phyloP scores from a whole-genome alignment of 23 tunicate species.

The Corella eumyota region DNA sequence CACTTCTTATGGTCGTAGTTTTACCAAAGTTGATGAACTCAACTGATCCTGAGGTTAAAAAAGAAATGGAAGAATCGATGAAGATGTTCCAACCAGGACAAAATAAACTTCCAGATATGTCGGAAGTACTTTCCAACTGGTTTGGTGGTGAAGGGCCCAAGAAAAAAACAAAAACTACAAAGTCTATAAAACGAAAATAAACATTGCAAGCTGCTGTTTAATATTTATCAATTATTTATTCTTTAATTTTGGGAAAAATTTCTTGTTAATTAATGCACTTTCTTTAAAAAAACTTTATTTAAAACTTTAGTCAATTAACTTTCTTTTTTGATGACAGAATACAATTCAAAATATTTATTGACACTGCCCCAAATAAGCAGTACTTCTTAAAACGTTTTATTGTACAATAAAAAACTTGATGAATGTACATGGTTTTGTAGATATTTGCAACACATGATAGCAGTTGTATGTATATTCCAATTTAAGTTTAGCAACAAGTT shows the following conservation, averaged over 20 bases:
- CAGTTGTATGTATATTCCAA: neutral
- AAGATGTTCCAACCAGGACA: constrained; percentile 64
- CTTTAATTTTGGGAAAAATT: too few relatives aligned
- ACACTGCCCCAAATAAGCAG: too few relatives aligned
- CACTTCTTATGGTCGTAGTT: constrained; percentile 49
- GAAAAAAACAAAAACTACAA: constrained; percentile 14
- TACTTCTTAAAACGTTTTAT: too few relatives aligned
- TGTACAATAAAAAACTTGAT: too few relatives aligned
- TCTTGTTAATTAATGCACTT: too few relatives aligned
- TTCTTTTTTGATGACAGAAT: too few relatives aligned
- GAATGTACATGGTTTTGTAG: too few relatives aligned
- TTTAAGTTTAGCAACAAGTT: neutral
- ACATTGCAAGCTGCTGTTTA: too few relatives aligned
- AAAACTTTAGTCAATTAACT: too few relatives aligned
- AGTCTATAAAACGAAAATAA: constrained; percentile 10
- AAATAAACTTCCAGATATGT: constrained; percentile 58
- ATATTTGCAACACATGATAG: neutral
- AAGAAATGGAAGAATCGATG: constrained; percentile 93
- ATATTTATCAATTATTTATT: too few relatives aligned
- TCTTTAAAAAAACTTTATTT: too few relatives aligned
- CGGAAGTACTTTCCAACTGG: constrained; percentile 49
- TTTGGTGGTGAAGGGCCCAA: constrained; percentile 56
- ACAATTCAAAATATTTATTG: too few relatives aligned
- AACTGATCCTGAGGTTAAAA: constrained; percentile 70
- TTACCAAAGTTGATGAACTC: constrained; percentile 76